Percentiles rank a stretch among this genome's conserved stretches.
These are phyloP conservation scores for Cacatua alba DNA, from an alignment of 2,113 vertebrate species.

Conservation along the genomic window DNA sequence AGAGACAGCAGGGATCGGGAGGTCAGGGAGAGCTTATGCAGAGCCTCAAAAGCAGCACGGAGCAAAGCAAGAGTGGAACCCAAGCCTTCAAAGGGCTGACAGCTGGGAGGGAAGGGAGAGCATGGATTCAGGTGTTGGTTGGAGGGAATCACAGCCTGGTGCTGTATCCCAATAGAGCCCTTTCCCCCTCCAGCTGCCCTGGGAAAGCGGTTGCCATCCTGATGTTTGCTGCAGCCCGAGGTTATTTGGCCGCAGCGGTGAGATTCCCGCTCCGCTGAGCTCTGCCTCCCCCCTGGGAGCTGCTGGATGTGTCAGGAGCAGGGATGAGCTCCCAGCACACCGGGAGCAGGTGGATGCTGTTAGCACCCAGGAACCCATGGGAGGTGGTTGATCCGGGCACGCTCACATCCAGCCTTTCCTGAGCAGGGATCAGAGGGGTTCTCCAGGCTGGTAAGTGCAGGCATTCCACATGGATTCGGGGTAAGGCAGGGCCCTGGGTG, in stretches of 20 bases:
- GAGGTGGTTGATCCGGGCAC: rapidly evolving
- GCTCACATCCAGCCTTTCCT: not conserved
- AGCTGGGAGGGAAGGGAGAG: not conserved
- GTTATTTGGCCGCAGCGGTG: not conserved
- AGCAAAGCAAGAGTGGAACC: not conserved
- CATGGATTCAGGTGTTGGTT: not conserved
- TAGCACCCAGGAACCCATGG: rapidly evolving
- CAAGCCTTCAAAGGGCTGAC: not conserved
- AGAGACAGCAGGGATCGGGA: not conserved
- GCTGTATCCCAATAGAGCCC: rapidly evolving
- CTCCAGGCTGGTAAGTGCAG: not conserved
- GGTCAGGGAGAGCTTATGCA: not conserved
- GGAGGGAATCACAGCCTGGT: not conserved
- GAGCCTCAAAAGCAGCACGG: not conserved
- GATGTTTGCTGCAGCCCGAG: not conserved
- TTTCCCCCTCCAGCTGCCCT: not conserved
- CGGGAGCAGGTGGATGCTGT: not conserved
- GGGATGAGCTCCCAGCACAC: not conserved
- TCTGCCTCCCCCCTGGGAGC: not conserved
- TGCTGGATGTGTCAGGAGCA: rapidly evolving
- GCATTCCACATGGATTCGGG: not conserved
- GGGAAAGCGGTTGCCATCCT: not conserved
- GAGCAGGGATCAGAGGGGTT: not conserved
- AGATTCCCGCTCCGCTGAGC: not conserved
- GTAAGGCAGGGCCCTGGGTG: not conserved